These are phyloP conservation scores for Strigops habroptila DNA, from an alignment of 2,113 vertebrate genomes.

Conservation along the genomic window DNA sequence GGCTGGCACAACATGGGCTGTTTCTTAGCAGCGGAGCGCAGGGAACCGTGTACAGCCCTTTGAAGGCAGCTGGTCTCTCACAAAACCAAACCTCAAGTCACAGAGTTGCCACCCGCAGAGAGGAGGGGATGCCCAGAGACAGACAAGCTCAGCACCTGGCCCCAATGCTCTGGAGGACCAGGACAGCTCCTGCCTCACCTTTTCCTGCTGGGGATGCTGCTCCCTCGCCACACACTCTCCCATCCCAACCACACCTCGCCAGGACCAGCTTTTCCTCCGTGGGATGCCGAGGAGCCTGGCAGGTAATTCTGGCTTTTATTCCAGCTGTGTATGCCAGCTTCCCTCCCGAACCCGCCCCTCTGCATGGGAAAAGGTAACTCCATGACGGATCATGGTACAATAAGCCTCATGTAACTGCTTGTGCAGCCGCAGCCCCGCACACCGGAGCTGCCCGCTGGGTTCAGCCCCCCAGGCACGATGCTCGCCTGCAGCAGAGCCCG, in stretches of 20 bases:
- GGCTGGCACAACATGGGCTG: background rate
- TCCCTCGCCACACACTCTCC: background rate
- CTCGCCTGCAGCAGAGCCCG: background rate
- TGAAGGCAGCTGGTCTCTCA: background rate
- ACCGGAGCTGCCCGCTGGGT: background rate
- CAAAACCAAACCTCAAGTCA: background rate
- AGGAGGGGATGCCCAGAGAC: background rate
- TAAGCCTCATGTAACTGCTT: background rate
- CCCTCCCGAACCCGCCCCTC: background rate
- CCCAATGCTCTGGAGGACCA: rapidly evolving
- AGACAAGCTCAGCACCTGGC: background rate
- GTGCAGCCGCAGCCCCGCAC: background rate
- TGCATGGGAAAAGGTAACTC: background rate
- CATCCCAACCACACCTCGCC: background rate
- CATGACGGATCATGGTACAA: rapidly evolving
- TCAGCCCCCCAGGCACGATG: background rate
- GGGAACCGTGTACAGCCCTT: background rate
- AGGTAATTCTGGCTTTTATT: background rate
- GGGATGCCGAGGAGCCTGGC: background rate
- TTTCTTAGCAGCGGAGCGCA: background rate
- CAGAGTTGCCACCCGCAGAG: background rate
- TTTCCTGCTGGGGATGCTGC: background rate
- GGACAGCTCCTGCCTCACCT: background rate
- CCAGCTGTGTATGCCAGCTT: background rate
- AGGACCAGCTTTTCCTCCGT: background rate